Evolutionary conservation across 64 coral and sea anemone species (phyloP).

Genomic region (Acropora tenuis): DNA sequence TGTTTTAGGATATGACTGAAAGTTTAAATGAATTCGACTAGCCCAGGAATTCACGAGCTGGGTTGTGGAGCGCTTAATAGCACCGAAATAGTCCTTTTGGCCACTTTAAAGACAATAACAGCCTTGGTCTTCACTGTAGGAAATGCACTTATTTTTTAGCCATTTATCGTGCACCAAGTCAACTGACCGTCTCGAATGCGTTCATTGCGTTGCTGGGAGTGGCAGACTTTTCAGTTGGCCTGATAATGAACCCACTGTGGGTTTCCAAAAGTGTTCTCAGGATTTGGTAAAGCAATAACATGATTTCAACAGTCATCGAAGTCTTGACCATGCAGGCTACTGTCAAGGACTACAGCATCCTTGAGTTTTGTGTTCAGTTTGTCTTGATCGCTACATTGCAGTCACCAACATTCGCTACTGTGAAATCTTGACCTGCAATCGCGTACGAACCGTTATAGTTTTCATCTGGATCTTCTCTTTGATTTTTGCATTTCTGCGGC

Average conservation of each 20-base stretch:
- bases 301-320: constrained; percentile 35
- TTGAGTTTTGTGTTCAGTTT: constrained; percentile 56
- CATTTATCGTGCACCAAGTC: constrained; percentile 45
- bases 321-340: constrained; percentile 65
- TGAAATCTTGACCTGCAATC: neutral
- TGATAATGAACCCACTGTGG: constrained; percentile 76
- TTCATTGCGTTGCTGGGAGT: constrained; percentile 55
- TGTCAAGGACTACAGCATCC: constrained; percentile 40
- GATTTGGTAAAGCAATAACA: constrained; percentile 56
- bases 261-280: constrained; percentile 58
- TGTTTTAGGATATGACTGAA: too few relatives aligned
- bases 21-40: too few relatives aligned
- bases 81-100: neutral
- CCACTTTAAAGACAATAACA: constrained; percentile 14
- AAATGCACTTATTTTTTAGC: constrained; percentile 59
- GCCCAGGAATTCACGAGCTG: too few relatives aligned
- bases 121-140: constrained; percentile 36
- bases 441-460: constrained; percentile 3
- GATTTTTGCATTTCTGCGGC: constrained; percentile 33
- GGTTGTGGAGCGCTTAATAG: constrained; percentile 22
- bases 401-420: constrained; percentile 54
- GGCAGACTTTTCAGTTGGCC: constrained; percentile 70
- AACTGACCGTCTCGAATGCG: constrained; percentile 61
- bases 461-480: constrained; percentile 70
- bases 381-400: constrained; percentile 67